phyloP scores from a whole-genome alignment of 2,888 invertebrate genomes.

The Fragum sueziense region DNA sequence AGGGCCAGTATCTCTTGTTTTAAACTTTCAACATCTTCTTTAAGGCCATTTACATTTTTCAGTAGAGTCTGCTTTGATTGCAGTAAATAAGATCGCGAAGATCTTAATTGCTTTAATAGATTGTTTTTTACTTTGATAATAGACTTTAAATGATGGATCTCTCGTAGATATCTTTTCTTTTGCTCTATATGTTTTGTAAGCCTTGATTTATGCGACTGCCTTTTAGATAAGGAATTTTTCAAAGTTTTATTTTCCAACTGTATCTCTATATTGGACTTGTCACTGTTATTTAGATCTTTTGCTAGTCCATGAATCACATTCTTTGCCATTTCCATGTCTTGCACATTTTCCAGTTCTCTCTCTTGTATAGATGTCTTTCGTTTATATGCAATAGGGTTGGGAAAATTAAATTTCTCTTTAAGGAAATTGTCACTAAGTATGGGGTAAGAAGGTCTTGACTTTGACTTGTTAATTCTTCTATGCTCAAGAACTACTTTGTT shows the following conservation, averaged over 20 bases:
- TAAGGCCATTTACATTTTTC: conserved; percentile 14
- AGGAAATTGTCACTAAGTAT: conserved; percentile 6
- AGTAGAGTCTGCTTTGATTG: background rate
- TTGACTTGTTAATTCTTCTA: conserved; percentile 23
- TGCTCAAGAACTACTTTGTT: conserved; percentile 25
- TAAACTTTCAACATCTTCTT: conserved; percentile 4
- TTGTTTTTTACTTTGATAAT: background rate
- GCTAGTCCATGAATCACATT: conserved; percentile 36
- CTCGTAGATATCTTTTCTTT: background rate
- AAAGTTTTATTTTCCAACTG: background rate
- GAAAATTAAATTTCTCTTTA: conserved; percentile 25
- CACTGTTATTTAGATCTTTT: conserved; percentile 10
- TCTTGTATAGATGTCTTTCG: background rate
- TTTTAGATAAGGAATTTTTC: background rate
- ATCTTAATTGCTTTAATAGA: background rate
- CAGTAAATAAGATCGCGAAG: conserved; percentile 3
- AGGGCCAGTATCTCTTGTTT: background rate
- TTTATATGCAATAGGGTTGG: conserved; percentile 15
- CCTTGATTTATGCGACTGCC: background rate
- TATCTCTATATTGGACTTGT: background rate
- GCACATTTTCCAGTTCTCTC: conserved; percentile 7
- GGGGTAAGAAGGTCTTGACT: conserved; percentile 16
- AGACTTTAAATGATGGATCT: background rate
- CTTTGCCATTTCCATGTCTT: conserved; percentile 33
- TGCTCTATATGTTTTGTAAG: background rate